Conservation (phyloP, 2,113 vertebrate genomes). For the Lasiurus cinereus region DNA sequence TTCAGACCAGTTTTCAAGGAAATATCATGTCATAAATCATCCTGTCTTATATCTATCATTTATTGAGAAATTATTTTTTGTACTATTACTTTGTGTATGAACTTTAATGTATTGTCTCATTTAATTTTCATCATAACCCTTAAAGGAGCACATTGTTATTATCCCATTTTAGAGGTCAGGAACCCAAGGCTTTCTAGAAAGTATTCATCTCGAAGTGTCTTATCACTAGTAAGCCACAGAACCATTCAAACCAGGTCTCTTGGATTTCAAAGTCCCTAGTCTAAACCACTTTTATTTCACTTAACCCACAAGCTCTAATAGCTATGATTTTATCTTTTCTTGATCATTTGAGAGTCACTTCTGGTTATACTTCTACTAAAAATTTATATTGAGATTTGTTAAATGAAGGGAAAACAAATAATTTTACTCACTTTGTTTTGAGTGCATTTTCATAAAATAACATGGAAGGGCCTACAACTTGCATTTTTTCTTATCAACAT, state of each 20-base stretch:
- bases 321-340: background rate
- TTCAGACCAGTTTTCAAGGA: conserved; percentile 1
- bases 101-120: background rate
- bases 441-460: conserved; percentile 28
- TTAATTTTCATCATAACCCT: conserved; percentile 7
- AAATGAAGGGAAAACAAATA: background rate
- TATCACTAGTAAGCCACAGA: background rate
- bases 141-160: background rate
- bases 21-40: background rate
- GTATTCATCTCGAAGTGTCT: background rate
- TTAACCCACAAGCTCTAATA: background rate
- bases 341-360: background rate
- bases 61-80: background rate
- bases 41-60: background rate
- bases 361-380: conserved; percentile 13
- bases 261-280: background rate
- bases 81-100: background rate
- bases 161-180: background rate
- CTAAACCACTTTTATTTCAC: background rate
- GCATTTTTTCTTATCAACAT: conserved; percentile 1
- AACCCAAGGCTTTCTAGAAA: background rate
- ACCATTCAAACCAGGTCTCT: background rate
- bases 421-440: background rate
- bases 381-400: conserved; percentile 2
- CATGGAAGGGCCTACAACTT: background rate